Conservation (phyloP, 2,888 invertebrate genomes). For the Polyommatus icarus region DNA sequence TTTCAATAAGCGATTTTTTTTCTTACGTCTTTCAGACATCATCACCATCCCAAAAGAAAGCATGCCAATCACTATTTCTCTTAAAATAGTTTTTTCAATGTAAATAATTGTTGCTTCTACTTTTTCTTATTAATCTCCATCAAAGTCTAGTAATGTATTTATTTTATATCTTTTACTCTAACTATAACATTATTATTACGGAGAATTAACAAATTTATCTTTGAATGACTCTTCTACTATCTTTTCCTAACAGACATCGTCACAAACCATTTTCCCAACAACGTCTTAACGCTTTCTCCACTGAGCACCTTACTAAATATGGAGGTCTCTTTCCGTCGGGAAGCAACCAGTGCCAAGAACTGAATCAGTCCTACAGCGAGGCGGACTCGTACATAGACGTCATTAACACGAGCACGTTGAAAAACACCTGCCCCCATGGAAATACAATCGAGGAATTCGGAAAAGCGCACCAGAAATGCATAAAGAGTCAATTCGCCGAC, state of each 20-base stretch:
- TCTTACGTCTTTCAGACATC: slow-evolving; percentile 68
- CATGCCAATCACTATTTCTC: slow-evolving; percentile 66
- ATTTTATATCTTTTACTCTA: slow-evolving; percentile 22
- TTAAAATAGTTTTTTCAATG: slow-evolving; percentile 45
- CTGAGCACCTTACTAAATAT: slow-evolving; percentile 75
- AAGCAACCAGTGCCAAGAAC: slow-evolving; percentile 72
- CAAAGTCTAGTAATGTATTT: neutral
- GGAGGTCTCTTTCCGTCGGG: slow-evolving; percentile 76
- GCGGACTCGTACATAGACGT: slow-evolving; percentile 75
- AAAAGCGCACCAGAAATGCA: slow-evolving; percentile 75
- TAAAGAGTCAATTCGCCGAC: slow-evolving; percentile 65
- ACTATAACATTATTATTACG: slow-evolving; percentile 33
- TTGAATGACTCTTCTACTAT: slow-evolving; percentile 59
- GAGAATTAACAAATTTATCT: slow-evolving; percentile 36
- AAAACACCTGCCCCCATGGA: slow-evolving; percentile 72
- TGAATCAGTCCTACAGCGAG: slow-evolving; percentile 75
- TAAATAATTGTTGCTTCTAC: slow-evolving; percentile 12
- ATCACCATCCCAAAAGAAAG: slow-evolving; percentile 67
- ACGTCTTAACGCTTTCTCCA: slow-evolving; percentile 77
- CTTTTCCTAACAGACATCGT: slow-evolving; percentile 75
- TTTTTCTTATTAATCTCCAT: neutral
- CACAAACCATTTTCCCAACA: slow-evolving; percentile 79
- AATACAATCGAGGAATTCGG: slow-evolving; percentile 75
- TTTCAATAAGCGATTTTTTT: slow-evolving; percentile 51
- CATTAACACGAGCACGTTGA: slow-evolving; percentile 60